Evolutionary conservation across 1,140 invertebrate genomes (phyloP), one percentile per base, ranked within the genome.

Genomic region (Drosophila azteca): DNA sequence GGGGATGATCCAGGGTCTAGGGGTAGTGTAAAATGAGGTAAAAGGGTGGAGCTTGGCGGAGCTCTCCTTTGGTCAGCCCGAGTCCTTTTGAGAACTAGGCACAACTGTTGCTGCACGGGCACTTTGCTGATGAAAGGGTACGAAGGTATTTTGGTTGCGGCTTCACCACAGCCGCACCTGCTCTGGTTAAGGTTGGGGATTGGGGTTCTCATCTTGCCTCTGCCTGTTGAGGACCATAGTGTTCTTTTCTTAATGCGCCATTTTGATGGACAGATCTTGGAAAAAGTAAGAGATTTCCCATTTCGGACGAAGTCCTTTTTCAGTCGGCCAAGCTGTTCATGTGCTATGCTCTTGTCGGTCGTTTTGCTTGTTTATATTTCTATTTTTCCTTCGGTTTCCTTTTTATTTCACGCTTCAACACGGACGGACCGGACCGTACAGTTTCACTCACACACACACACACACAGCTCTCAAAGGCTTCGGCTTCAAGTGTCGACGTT

Each of bases 41-140:
- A 6, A 5, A 39, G 29, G 20, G 7, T 1, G 4, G 50, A 15
- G 7, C 20, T 9, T 11, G 17, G 51, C 5, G 71, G 53, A 26
- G 13, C n/a, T 20, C 24, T 57, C 43, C 48, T 71, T 74, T 83
- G 69, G 63, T 55, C 53, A 66, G 57, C 41, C 35, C 11, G 15
- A 35, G 43, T 62, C 76, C 82, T 69, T 87, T 84, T 69, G 43
- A 78, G 68, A 85, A 78, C 77, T 78, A 81, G 79, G 76, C 73
- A 61, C 78, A 85, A 85, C 81, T 85, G 81, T 85, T 85, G 81
- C 81, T 80, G 17, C 17, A 20, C 43, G 63, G 63, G 48, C 81
- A 85, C 60, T 84, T 85, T 58, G 48, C 59, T 52, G 57, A 67
- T 81, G 58, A 85, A 85, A 85, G 82, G 62, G 49, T 85, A 66